phyloP scores from a whole-genome alignment of 2,888 invertebrate species.

The Agrotis exclamationis region DNA sequence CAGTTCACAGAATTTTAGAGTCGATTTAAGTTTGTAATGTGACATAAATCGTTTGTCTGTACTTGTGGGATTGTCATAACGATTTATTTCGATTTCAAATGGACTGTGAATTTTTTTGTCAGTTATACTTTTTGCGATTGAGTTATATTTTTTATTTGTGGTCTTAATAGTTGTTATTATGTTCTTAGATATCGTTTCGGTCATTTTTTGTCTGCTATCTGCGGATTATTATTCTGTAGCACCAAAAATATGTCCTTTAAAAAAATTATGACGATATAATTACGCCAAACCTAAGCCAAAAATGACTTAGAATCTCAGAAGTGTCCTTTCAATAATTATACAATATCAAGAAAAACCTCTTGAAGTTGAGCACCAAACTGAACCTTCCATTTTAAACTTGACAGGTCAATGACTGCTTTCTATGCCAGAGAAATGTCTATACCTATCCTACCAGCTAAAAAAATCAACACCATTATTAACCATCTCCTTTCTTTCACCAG shows the following conservation, averaged over 20 bases:
- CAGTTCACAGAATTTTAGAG: constrained; percentile 88
- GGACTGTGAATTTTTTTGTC: constrained; percentile 62
- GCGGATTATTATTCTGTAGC: no score
- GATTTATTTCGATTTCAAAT: constrained; percentile 71
- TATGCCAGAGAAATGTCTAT: no score
- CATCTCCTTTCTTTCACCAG: constrained; percentile 86
- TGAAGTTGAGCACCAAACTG: no score
- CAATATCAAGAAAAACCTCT: background rate
- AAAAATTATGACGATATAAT: background rate
- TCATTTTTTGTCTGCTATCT: constrained; percentile 6
- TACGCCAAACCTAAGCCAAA: background rate
- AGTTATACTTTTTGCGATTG: constrained; percentile 45
- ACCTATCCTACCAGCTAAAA: background rate
- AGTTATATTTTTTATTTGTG: constrained; percentile 43
- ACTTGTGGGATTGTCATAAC: constrained; percentile 81
- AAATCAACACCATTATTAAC: background rate
- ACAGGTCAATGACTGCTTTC: no score
- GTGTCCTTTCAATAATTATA: background rate
- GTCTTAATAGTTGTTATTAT: constrained; percentile 46
- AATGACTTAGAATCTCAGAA: background rate
- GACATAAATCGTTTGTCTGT: constrained; percentile 84
- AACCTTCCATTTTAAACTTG: no score
- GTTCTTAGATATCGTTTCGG: constrained; percentile 31
- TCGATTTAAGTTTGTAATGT: constrained; percentile 86
- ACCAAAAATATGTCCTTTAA: background rate